Percentiles rank a stretch among this genome's conserved stretches.
These are phyloP conservation scores for Gnathonemus longibarbis DNA, from an alignment of 2,113 vertebrate species.

Conservation along the genomic window DNA sequence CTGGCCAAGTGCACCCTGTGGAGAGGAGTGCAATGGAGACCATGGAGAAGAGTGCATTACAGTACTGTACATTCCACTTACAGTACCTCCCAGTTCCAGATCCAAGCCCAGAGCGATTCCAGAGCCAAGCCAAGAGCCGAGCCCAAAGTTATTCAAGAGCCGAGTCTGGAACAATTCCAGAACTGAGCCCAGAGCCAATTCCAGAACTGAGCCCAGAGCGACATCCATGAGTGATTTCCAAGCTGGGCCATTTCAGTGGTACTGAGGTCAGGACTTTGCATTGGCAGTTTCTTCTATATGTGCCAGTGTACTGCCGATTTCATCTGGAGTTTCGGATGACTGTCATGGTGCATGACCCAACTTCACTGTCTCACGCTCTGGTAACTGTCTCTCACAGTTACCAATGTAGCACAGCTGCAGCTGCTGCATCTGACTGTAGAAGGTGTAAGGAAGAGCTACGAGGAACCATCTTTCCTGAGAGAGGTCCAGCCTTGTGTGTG, in stretches of 20 bases:
- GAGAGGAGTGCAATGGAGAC: not conserved
- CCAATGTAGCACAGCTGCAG: not conserved
- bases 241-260: too few relatives aligned
- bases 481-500: not conserved
- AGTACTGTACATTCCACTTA: not conserved
- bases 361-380: not conserved
- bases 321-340: not conserved
- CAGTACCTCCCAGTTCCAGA: not conserved
- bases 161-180: not conserved
- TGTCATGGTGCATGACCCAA: not conserved
- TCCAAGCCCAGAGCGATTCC: not conserved
- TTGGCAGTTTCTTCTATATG: too few relatives aligned
- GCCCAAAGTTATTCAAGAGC: not conserved
- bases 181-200: not conserved
- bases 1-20: not conserved
- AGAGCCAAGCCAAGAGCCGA: not conserved
- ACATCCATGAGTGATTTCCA: too few relatives aligned
- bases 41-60: not conserved
- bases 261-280: too few relatives aligned
- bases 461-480: not conserved
- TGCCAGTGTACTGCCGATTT: not conserved
- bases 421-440: not conserved
- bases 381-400: not conserved
- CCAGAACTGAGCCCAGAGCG: not conserved
- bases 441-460: not conserved